phyloP scores from a whole-genome alignment of 2,113 vertebrate species.

The Dipodomys stephensi region DNA sequence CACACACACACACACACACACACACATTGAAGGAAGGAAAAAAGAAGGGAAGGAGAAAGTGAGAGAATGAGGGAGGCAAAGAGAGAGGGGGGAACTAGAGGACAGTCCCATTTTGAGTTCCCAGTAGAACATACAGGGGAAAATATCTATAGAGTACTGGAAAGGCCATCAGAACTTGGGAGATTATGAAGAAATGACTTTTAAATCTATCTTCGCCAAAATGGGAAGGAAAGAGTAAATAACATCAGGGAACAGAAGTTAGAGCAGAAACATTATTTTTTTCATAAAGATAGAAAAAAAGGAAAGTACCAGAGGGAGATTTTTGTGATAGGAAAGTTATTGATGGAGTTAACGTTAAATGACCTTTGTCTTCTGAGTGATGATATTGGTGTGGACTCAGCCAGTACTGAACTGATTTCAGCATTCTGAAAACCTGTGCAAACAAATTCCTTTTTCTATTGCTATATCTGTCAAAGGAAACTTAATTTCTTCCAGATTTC shows the following conservation, averaged over 20 bases:
- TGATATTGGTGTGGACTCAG: background rate
- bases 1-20: too few relatives aligned
- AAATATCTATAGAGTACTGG: background rate
- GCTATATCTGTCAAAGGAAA: background rate
- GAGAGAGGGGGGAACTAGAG: too few relatives aligned
- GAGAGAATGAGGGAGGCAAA: too few relatives aligned
- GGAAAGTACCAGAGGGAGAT: background rate
- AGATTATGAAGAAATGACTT: background rate
- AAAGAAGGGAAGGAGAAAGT: too few relatives aligned
- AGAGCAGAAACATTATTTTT: background rate
- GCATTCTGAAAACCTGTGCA: background rate
- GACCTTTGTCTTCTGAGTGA: background rate
- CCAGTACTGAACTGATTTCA: background rate
- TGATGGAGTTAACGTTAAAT: background rate
- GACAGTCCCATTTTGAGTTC: background rate
- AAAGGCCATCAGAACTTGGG: background rate
- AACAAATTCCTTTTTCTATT: slow-evolving; percentile 12
- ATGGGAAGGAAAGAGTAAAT: background rate
- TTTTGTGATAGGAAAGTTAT: background rate
- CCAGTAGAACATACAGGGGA: background rate
- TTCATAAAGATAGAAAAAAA: background rate
- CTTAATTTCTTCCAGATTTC: slow-evolving; percentile 34
- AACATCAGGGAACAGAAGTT: background rate
- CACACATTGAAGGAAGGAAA: too few relatives aligned
- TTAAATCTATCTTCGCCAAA: background rate